A percentile compares a stretch with the other conserved stretches of the same genome.
Conservation (phyloP, 2,113 vertebrate genomes). For the Dinomys branickii region DNA sequence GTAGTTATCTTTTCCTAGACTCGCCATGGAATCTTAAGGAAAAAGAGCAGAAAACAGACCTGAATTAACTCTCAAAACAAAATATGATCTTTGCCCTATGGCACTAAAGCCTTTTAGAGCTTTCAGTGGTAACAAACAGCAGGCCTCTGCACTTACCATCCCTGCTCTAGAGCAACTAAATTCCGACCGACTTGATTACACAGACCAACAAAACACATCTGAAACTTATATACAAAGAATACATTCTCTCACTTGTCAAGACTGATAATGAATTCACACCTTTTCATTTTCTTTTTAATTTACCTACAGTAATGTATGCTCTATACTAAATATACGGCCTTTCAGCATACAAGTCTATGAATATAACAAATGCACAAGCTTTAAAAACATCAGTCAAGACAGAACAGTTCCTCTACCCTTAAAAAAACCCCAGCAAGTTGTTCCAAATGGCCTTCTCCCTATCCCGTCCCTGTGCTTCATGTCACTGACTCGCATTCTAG, state of each 20-base stretch:
- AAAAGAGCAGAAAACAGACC: slow-evolving; percentile 31
- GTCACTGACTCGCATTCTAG: neutral
- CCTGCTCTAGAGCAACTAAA: neutral
- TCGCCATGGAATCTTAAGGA: slow-evolving; percentile 90
- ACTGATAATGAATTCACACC: neutral
- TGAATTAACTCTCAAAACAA: slow-evolving; percentile 43
- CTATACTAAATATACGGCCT: too few relatives aligned
- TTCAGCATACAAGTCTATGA: neutral
- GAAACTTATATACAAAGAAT: slow-evolving; percentile 30
- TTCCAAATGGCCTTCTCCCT: neutral
- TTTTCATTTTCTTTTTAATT: slow-evolving; percentile 35
- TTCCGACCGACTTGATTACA: neutral
- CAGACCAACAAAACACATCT: neutral
- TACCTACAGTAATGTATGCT: neutral
- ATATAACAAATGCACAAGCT: neutral
- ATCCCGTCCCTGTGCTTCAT: neutral
- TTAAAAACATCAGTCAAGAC: neutral
- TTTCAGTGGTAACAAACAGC: neutral
- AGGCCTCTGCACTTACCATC: neutral
- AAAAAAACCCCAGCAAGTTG: neutral
- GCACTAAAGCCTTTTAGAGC: neutral
- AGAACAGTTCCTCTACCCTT: neutral
- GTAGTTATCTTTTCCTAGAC: slow-evolving; percentile 92
- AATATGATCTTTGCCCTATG: neutral
- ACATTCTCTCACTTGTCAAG: neutral